Base-by-base conservation (phyloP, 2,797 vertebrate genomes). In the Sternotherus odoratus region DNA sequence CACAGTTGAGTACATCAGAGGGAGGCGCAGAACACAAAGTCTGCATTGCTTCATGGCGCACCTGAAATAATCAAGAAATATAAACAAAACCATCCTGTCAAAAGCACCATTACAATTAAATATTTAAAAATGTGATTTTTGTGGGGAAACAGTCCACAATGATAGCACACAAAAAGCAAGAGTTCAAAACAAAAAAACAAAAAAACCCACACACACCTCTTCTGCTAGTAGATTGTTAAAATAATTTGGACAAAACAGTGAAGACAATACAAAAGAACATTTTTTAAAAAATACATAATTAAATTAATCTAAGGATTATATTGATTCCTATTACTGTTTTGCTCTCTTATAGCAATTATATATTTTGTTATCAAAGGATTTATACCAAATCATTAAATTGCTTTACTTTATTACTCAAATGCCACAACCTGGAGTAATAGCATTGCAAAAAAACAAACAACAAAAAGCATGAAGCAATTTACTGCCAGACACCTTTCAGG, bases 1-100 rank as follows among this genome's bases (percentile, higher is more conserved):
- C 99, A 89, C 98, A 99, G 97, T 98, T 99, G 91, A 99, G 96
- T n/a, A 99, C 98, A 48, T 99, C 99, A 9, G 99, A 99, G 0
- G 98, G 99, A 24, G 99, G 98, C 21, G 99, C 98, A 43, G 98
- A 98, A 95, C 99, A 99, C 21, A 99, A 97, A 0, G 92, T 98
- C 95, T 99, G 98, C 88, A 99, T 97, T 12, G 99, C 99, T 94
- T 99, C 98, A 87, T 98, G 98, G 6, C 99, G 98, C 89, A 99
- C 98, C 99, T 99, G 87, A 10, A 95, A 75, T 36, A 15, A 79
- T 16, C 82, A 86, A 77, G 53, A 56, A 82, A 53, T 56, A 51
- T 9, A 80, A 91, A 82, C 63, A 89, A 23, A 36, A 83, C 75
- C 91, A 85, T 82, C 16, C 17, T 3, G 1, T 57, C 79, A 69